A percentile compares a stretch with the other conserved stretches of the same genome.
phyloP scores from a whole-genome alignment of 2,888 invertebrate species.

The Campoplex capitator region DNA sequence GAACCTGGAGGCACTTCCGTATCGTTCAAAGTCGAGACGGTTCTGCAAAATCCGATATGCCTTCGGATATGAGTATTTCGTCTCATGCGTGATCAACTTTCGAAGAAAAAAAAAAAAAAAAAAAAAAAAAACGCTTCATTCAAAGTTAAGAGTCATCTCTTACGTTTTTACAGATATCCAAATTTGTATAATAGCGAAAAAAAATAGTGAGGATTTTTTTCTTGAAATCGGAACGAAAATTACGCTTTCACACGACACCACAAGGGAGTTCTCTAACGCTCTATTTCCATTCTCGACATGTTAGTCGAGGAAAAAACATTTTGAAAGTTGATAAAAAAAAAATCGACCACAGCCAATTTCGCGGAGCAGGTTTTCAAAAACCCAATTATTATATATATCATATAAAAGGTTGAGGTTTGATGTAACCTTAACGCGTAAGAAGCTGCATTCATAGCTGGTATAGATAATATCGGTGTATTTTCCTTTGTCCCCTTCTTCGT shows the following conservation, averaged over 20 bases:
- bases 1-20: constrained; percentile 79
- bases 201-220: background rate
- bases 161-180: background rate
- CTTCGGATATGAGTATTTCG: constrained; percentile 8
- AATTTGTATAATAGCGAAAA: background rate
- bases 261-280: too few relatives aligned
- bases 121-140: background rate
- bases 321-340: too few relatives aligned
- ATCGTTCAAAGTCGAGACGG: constrained; percentile 83
- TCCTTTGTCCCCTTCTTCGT: constrained; percentile 17
- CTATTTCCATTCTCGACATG: too few relatives aligned
- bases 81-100: constrained; percentile 39
- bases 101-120: constrained; percentile 36
- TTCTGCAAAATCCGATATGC: constrained; percentile 64
- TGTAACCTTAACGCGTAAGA: background rate
- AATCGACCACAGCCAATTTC: too few relatives aligned
- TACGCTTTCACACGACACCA: too few relatives aligned
- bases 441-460: background rate
- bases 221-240: background rate
- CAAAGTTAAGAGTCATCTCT: constrained; percentile 10
- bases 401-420: background rate
- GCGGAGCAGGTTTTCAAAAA: background rate
- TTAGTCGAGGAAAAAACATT: too few relatives aligned
- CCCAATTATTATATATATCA: background rate
- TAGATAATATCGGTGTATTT: constrained; percentile 5